A percentile compares a stretch with the other conserved stretches of the same genome.
Conservation (phyloP, 2,113 vertebrate genomes). For the Lanius ludovicianus region DNA sequence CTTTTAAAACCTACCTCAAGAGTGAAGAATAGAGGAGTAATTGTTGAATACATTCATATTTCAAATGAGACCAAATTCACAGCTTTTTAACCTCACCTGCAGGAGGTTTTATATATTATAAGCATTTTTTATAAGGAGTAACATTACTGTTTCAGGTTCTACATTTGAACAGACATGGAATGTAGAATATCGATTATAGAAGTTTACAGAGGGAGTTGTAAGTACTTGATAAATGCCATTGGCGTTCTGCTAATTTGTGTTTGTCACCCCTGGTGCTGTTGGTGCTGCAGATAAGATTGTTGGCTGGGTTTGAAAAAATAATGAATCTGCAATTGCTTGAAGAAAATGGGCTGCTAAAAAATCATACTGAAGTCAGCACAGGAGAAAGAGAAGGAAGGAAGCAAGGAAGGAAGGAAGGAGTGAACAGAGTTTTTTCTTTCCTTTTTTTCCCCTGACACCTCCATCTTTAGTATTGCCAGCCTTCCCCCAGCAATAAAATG, state of each 20-base stretch:
- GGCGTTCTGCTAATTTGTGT: not conserved
- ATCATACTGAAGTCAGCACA: not conserved
- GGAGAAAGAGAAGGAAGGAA: not conserved
- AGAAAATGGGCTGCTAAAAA: not conserved
- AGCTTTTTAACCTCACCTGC: not conserved
- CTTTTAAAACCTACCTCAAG: not conserved
- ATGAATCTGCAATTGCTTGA: not conserved
- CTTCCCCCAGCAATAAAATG: not conserved
- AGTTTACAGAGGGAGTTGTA: not conserved
- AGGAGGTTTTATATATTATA: too few relatives aligned
- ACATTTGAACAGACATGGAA: not conserved
- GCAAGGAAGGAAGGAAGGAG: not conserved
- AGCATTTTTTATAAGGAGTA: not conserved
- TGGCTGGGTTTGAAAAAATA: not conserved
- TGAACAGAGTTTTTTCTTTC: not conserved
- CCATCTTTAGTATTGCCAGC: not conserved
- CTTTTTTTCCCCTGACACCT: not conserved
- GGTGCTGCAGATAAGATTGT: not conserved
- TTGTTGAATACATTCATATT: not conserved
- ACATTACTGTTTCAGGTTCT: not conserved
- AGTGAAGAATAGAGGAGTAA: not conserved
- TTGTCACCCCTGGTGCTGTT: not conserved
- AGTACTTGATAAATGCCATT: not conserved
- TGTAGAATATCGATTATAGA: not conserved
- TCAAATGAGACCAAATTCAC: not conserved